Evolutionary conservation across 1,140 invertebrate genomes (phyloP).

Genomic region (Drosophila mayri): DNA sequence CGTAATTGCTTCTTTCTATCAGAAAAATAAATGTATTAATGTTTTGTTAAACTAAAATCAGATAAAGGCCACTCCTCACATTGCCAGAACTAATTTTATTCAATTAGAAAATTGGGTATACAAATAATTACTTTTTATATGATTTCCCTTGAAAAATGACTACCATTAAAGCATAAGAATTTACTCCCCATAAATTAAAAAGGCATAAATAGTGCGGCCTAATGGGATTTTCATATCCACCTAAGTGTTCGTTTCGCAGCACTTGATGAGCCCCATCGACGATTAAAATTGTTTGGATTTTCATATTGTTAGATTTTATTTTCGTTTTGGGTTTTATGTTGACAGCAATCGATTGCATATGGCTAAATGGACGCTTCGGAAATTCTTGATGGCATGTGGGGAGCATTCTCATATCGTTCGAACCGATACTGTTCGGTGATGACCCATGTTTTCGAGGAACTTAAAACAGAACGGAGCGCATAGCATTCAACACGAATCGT

Average conservation of each 20-base stretch:
- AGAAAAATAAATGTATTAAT: neutral
- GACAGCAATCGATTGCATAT: constrained; percentile 70
- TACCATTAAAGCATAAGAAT: constrained; percentile 6
- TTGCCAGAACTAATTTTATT: constrained; percentile 18
- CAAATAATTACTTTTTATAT: constrained; percentile 8
- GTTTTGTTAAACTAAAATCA: too few relatives aligned
- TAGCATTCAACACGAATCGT: constrained; percentile 70
- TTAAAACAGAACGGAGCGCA: constrained; percentile 68
- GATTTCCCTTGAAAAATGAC: constrained; percentile 2
- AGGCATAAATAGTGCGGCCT: constrained; percentile 21
- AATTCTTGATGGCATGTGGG: constrained; percentile 55
- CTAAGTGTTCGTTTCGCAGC: constrained; percentile 13
- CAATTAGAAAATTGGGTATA: neutral
- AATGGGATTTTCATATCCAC: constrained; percentile 37
- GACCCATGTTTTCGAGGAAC: constrained; percentile 60
- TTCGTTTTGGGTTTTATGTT: constrained; percentile 58
- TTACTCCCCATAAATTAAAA: constrained; percentile 35
- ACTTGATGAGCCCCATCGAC: constrained; percentile 45
- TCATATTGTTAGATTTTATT: constrained; percentile 36
- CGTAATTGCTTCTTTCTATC: too few relatives aligned
- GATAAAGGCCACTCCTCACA: neutral
- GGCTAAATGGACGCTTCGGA: constrained; percentile 49
- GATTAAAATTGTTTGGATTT: constrained; percentile 47
- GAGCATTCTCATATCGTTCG: constrained; percentile 50
- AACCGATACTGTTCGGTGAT: constrained; percentile 55